These are phyloP conservation scores for Chauna torquata DNA, from an alignment of 2,113 vertebrate species.

Conservation along the genomic window DNA sequence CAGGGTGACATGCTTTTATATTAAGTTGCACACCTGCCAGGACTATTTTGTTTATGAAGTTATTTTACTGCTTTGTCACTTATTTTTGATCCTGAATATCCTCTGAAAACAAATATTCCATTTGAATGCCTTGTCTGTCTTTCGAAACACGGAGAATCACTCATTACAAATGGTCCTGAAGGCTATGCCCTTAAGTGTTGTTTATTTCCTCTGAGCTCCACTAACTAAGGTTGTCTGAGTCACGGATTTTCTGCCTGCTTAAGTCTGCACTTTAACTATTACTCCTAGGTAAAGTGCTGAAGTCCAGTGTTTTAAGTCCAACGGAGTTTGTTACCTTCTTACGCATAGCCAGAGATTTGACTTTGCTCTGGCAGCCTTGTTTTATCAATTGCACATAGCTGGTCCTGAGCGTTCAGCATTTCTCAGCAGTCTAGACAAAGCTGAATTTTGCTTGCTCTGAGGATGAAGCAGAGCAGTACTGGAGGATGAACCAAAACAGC, in stretches of 20 bases:
- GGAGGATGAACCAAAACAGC: neutral
- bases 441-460: neutral
- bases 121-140: neutral
- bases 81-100: neutral
- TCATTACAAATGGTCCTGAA: neutral
- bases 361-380: neutral
- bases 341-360: neutral
- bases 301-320: neutral
- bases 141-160: neutral
- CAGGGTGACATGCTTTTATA: neutral
- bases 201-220: neutral
- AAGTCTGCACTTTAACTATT: neutral
- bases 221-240: neutral
- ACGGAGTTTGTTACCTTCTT: neutral
- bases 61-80: neutral
- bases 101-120: neutral
- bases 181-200: neutral
- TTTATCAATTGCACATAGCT: rapidly evolving
- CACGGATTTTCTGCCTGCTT: neutral
- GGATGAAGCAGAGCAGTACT: neutral
- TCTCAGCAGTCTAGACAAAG: neutral
- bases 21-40: neutral
- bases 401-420: neutral
- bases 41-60: neutral
- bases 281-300: neutral